Base-by-base conservation (phyloP, 2,113 vertebrate species). In the Morone saxatilis region DNA sequence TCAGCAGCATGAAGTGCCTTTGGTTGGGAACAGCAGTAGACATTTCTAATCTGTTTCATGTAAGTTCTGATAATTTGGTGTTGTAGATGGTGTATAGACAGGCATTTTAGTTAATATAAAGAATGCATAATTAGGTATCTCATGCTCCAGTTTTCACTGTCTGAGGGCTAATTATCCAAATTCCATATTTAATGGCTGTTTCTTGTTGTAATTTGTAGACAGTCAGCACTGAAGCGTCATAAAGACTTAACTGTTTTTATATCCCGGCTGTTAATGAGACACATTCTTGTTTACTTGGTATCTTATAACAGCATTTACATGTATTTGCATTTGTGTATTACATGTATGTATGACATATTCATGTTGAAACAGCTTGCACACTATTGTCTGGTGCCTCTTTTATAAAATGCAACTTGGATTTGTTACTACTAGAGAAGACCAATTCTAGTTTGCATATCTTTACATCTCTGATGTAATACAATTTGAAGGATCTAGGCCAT, bases 1-100 rank as follows among this genome's bases (percentile, higher is more conserved):
- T 95, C 95, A 94, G 95, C 92, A 95, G 96, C 96, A 96, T 96
- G 96, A 96, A 97, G 98, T 99, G 97, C 98, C 98, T 99, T 98
- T 96, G 95, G 95, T 96, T 94, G 95, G 94, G 95, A 96, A 97
- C 96, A 95, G 95, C 95, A 96, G 95, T 95, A 94, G 95, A 96
- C 96, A 95, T 96, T 71, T 88, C 70, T 71, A 59, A 41, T 83
- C 57, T 60, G 77, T 83, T 71, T 62, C 48, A 71, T 22, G 8
- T 12, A 41, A 75, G 38, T 70, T 66, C 50, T 56, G 61, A 76
- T 63, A 19, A 71, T 71, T 71, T 75, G 71, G 12, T 80, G 80
- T 74, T 68, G 68, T 71, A 25, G 54, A 61, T 57, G 63, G 56
- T 80, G 63, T 71, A 73, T 20, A 71, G 80, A 59, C 47, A 63